phyloP scores from a whole-genome alignment of 1,140 invertebrate species.

The Pseudomyrmex sp. region DNA sequence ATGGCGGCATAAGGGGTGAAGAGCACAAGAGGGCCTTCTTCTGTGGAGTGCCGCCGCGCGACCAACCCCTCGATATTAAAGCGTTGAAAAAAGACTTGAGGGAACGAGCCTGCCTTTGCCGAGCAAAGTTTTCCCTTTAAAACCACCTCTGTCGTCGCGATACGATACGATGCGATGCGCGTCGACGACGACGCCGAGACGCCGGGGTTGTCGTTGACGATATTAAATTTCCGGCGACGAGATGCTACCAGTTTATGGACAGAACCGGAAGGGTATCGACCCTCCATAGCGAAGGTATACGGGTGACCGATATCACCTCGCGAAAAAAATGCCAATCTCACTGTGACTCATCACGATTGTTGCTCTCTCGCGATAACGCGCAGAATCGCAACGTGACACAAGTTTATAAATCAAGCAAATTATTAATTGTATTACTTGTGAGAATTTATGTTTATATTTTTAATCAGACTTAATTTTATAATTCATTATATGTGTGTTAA shows the following conservation, averaged over 20 bases:
- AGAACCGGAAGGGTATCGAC: constrained; percentile 58
- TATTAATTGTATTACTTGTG: no score
- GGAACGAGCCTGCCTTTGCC: constrained; percentile 36
- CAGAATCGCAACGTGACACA: not conserved
- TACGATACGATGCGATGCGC: constrained; percentile 50
- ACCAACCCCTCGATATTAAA: constrained; percentile 65
- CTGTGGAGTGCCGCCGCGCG: constrained; percentile 35
- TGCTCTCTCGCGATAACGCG: not conserved
- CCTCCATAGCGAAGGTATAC: not conserved
- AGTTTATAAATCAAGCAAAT: not conserved
- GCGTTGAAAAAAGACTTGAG: constrained; percentile 44
- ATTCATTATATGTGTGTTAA: no score
- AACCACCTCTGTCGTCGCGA: constrained; percentile 46
- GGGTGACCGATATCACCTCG: constrained; percentile 37
- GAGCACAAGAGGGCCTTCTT: constrained; percentile 41
- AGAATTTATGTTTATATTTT: no score
- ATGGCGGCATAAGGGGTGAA: constrained; percentile 47
- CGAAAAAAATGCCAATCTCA: constrained; percentile 23
- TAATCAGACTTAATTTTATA: no score
- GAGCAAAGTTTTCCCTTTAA: constrained; percentile 58
- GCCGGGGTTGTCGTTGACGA: constrained; percentile 62
- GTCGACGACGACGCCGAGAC: constrained; percentile 64
- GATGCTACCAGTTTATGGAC: constrained; percentile 51
- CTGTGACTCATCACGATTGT: not conserved
- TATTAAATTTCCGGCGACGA: constrained; percentile 65